phyloP scores from a whole-genome alignment of 2,797 vertebrate species.

The Sebastes nivosus region DNA sequence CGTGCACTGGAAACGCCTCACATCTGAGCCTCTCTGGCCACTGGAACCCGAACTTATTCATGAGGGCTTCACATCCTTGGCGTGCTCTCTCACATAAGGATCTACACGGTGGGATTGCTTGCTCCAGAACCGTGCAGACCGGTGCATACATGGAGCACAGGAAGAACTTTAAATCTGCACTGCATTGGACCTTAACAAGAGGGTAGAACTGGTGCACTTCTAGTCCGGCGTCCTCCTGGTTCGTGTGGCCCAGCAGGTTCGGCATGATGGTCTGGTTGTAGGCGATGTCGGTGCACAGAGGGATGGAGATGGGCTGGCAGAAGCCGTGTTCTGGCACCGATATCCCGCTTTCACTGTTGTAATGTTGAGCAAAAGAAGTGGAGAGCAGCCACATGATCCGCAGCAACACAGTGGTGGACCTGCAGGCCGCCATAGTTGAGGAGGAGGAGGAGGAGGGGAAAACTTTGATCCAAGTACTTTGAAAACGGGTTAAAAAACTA shows the following conservation, averaged over 20 bases:
- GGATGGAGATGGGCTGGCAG: slow-evolving; percentile 96
- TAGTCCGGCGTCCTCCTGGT: slow-evolving; percentile 93
- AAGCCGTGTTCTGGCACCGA: slow-evolving; percentile 94
- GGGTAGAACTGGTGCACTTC: slow-evolving; percentile 97
- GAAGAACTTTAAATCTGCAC: slow-evolving; percentile 94
- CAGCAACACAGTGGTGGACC: slow-evolving; percentile 67
- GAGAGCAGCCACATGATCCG: slow-evolving; percentile 71
- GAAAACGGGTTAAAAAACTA: slow-evolving; percentile 54
- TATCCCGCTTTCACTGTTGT: slow-evolving; percentile 90
- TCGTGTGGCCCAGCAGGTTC: slow-evolving; percentile 94
- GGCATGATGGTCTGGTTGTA: slow-evolving; percentile 98
- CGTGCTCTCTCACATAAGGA: slow-evolving; percentile 91
- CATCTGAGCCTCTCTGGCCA: slow-evolving; percentile 93
- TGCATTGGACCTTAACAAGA: slow-evolving; percentile 94
- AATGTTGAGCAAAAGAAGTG: slow-evolving; percentile 73
- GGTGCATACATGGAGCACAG: slow-evolving; percentile 98
- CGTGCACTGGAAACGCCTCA: slow-evolving; percentile 92
- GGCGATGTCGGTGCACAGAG: slow-evolving; percentile 93
- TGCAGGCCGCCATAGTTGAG: slow-evolving; percentile 79
- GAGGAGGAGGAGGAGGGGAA: slow-evolving; percentile 48
- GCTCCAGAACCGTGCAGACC: slow-evolving; percentile 96
- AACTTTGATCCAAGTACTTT: slow-evolving; percentile 78
- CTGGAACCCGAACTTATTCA: slow-evolving; percentile 97
- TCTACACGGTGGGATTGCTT: slow-evolving; percentile 92
- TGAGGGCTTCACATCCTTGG: slow-evolving; percentile 93